phyloP scores from a whole-genome alignment of 2,797 vertebrate species.

The Rhadinocentrus ornatus region DNA sequence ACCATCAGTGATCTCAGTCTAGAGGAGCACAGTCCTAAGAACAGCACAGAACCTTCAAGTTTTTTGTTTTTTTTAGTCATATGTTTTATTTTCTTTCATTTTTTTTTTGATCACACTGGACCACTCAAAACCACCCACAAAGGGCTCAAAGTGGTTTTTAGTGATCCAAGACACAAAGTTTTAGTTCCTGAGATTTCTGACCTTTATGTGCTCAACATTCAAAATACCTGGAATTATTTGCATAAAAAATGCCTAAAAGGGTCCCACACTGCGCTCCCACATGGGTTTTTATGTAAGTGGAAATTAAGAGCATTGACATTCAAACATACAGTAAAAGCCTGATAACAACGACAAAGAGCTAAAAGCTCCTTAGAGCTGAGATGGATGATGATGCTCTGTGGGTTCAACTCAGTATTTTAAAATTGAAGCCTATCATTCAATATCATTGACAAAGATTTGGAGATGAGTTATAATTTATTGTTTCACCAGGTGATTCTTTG shows the following conservation, averaged over 20 bases:
- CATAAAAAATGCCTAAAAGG: slow-evolving; percentile 22
- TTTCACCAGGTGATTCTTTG: background rate
- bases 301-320: slow-evolving; percentile 7
- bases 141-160: background rate
- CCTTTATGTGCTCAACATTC: slow-evolving; percentile 11
- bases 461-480: background rate
- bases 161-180: background rate
- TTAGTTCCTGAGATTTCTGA: slow-evolving; percentile 1
- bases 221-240: slow-evolving; percentile 6
- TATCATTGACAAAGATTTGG: background rate
- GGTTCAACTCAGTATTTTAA: background rate
- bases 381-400: slow-evolving; percentile 2
- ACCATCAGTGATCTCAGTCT: no score
- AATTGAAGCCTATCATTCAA: background rate
- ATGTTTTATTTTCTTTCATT: background rate
- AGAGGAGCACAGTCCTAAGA: no score
- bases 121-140: background rate
- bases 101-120: background rate
- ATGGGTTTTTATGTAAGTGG: background rate
- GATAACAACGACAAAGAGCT: slow-evolving; percentile 1
- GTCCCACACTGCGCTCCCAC: slow-evolving; percentile 9
- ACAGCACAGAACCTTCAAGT: background rate
- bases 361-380: background rate
- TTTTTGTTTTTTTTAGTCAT: background rate
- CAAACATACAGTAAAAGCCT: slow-evolving; percentile 1